Evolutionary conservation across 2,888 invertebrate genomes (phyloP), one percentile per base, ranked within the genome.

Genomic region (Parnassius mnemosyne): DNA sequence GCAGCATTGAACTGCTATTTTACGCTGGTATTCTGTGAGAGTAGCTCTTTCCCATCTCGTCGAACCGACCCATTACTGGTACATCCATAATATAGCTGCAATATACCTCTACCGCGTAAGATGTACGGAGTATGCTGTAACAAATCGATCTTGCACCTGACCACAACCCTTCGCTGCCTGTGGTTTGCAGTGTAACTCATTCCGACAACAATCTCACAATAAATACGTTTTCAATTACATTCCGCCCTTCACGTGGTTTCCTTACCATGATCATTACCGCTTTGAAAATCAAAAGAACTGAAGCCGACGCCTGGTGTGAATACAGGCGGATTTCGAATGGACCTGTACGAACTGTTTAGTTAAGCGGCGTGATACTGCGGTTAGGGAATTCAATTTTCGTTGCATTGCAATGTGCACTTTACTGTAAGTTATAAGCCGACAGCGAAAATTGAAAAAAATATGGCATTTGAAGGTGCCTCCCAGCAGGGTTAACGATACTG

Each of bases 221-320:
- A 64, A 61, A 69, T 66, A 66, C 55, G 61, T 67, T 67, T 69
- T 65, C 68, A 67, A 68, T 67, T 65, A 65, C 66, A 60, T 58
- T 60, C 9, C 56, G 34, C 16, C 20, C 42, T 43, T 47, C 41
- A 7, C 16, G 42, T 20, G 10, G 43, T 34, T 42, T 49, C 20
- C 10, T 49, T n/a, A 9, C 16, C 42, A 10, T 12, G 43, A 25
- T 20, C 43, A 12, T 25, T 55, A 55, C 46, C 47, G 52, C 46
- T 52, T 10, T 10, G 46, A 20, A 41, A 1, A 53, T 46, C 12
- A 25, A 25, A 9, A 47, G 13, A 47, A n/a, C 46, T 25, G 47
- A 10, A n/a, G 34, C 43, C 20, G 1, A 51, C 49, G 16, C 20
- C 41, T 10, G 50, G 34, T 57, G 46, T 46, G 11, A 53, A 56